A percentile compares a stretch with the other conserved stretches of the same genome.
Evolutionary conservation across 23 tunicate genomes (phyloP).

Genomic region (Botrylloides violaceus): DNA sequence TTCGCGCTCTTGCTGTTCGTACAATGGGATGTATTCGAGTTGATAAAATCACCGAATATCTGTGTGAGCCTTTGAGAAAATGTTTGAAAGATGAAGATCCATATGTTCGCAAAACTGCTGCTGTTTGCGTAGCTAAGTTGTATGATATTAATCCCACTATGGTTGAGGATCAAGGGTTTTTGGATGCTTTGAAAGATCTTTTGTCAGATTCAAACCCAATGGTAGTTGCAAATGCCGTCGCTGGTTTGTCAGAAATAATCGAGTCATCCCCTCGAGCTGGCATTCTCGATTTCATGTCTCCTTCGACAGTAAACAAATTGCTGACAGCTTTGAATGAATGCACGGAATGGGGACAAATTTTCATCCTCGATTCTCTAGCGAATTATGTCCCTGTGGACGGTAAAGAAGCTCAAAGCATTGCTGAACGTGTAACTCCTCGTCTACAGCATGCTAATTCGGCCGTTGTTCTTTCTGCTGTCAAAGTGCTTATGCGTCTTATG

Average conservation of each 20-base stretch:
- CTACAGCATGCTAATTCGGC: slow-evolving; percentile 94
- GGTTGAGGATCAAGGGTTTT: slow-evolving; percentile 98
- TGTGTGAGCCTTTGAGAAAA: slow-evolving; percentile 95
- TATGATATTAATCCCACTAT: slow-evolving; percentile 88
- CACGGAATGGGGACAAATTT: slow-evolving; percentile 99
- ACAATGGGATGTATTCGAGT: slow-evolving; percentile 99
- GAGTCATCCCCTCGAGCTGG: slow-evolving; percentile 83
- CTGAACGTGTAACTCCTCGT: slow-evolving; percentile 95
- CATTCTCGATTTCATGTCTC: slow-evolving; percentile 79
- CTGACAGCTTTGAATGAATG: slow-evolving; percentile 95
- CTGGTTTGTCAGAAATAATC: slow-evolving; percentile 85
- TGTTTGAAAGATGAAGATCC: slow-evolving; percentile 99
- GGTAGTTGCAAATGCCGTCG: slow-evolving; percentile 99
- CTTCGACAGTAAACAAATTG: slow-evolving; percentile 87
- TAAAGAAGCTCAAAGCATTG: slow-evolving; percentile 91
- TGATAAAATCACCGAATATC: slow-evolving; percentile 96
- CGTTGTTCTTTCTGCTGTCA: slow-evolving; percentile 91
- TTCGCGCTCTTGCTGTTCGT: slow-evolving; percentile 95
- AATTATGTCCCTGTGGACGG: slow-evolving; percentile 81
- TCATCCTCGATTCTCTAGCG: slow-evolving; percentile 81
- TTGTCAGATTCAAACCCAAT: slow-evolving; percentile 95
- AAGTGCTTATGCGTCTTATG: slow-evolving; percentile 88
- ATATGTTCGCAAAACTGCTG: slow-evolving; percentile 95
- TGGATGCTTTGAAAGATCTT: slow-evolving; percentile 97
- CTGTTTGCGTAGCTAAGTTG: slow-evolving; percentile 96